Base-by-base conservation (phyloP, 2,888 invertebrate genomes). In the Sipunculus nudus region DNA sequence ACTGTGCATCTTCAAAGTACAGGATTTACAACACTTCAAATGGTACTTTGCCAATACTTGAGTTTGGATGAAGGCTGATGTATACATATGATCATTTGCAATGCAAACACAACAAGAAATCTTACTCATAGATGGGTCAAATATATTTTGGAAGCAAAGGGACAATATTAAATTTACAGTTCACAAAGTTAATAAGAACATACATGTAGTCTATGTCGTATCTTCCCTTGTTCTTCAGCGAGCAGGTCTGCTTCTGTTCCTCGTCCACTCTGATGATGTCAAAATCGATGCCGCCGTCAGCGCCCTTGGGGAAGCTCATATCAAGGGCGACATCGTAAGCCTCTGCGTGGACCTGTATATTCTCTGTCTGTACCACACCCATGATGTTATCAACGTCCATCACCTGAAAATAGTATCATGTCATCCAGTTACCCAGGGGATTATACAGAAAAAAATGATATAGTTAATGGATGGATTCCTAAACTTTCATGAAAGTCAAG, bases 301-400 rank as follows among this genome's bases (percentile, higher is more conserved):
- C 78, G n/a, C 82, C 84, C 75, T 84, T 84, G 21, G 83, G 83
- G 73, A 84, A 84, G 60, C 80, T 82, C 74, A 84, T 80, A 57
- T 84, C 84, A 10, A 84, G 72, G 26, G 81, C 82, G 19, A 84
- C 81, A 68, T 84, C 84, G 67, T 84, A 84, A 5, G 83, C 84
- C 61, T 84, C 84, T 26, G 81, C 82, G 35, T 77, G 73, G 28
- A 84, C 78, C 61, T 77, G 77, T 59, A 82, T 79, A 23, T 75
- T 74, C 59, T 83, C 81, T 25, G 77, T 76, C 59, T 78, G 74
- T 8, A 79, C 75, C n/a, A 81, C 73, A 29, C 82, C 82, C 71
- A 79, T 74, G 57, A 81, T 79, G 68, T 79, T 79, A 41, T 79
- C 79, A 10, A 72, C 76, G 67, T 83, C 83, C 40, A 77, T 78